Evolutionary conservation across 1,140 invertebrate species (phyloP), one percentile per base, ranked within the genome.

Genomic region (Rhagoletis pomonella): DNA sequence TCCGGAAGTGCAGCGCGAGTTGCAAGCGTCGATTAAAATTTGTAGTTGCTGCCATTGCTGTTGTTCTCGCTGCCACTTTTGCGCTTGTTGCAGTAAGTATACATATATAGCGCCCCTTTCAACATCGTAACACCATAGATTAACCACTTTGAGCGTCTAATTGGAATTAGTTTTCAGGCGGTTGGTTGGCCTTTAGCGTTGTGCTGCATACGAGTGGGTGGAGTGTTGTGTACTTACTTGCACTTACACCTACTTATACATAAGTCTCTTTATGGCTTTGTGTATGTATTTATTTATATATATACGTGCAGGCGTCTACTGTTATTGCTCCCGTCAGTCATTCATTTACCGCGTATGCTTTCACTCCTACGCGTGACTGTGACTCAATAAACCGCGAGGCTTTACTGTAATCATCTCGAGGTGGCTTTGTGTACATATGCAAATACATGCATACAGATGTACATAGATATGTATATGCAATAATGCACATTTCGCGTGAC

Each of bases 131-230:
- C 44, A 50, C 73, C 73, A 55, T 81, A 55, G 73, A 81, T 81
- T 81, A 81, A 81, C 17, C 47, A 50, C 50, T 81, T 58, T 81
- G 73, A 81, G 73, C 73, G 73, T 81, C 73, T 81, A 81, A 81
- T 81, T 81, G 73, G 50, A 81, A 81, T 81, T 50, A 81, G 47
- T 81, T 81, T 81, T 50, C 6, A 81, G 55, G 73, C 73, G 29
- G 29, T 29, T 81, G 73, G 73, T 55, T 81, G 42, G 44, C 69
- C 6, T 47, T 73, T 17, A 29, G 44, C 14, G 5, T 17, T 47
- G 42, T 10, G n/a, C n/a, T n/a, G n/a, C n/a, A n/a, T n/a, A n/a
- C n/a, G n/a, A n/a, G n/a, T n/a, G 19, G 6, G 7, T 14, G 0
- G 44, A 29, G 29, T 29, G 29, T 55, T 55, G 50, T 55, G 50